Conservation (phyloP, 2,797 vertebrate genomes). For the Neostethus bicornis region DNA sequence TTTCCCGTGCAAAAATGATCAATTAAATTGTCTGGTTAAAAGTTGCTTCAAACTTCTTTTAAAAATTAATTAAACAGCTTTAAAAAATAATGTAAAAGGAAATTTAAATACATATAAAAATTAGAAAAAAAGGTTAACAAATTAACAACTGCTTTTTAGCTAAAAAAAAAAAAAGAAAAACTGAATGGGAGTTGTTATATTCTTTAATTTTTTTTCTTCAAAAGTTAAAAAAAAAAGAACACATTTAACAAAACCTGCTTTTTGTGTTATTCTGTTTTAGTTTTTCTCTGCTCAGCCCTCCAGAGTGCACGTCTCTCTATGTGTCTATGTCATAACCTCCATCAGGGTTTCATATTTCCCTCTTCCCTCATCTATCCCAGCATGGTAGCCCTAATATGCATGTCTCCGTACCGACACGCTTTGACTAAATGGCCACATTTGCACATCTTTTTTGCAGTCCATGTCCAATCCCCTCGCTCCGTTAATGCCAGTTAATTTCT, state of each 20-base stretch:
- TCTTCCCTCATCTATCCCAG: constrained; percentile 86
- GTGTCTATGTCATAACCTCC: constrained; percentile 76
- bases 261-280: constrained; percentile 25
- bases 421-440: constrained; percentile 90
- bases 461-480: constrained; percentile 85
- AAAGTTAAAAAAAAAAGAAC: neutral
- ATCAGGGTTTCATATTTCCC: constrained; percentile 85
- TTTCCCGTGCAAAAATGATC: too few relatives aligned
- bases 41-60: too few relatives aligned
- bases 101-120: too few relatives aligned
- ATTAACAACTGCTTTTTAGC: too few relatives aligned
- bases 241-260: constrained; percentile 14
- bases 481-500: constrained; percentile 92
- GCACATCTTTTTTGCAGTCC: constrained; percentile 87
- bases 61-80: too few relatives aligned
- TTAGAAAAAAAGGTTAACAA: too few relatives aligned
- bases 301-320: constrained; percentile 69
- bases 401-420: constrained; percentile 85
- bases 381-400: constrained; percentile 87
- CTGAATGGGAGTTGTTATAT: too few relatives aligned
- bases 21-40: too few relatives aligned
- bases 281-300: constrained; percentile 49
- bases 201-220: neutral
- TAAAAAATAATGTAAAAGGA: too few relatives aligned
- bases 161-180: too few relatives aligned